Evolutionary conservation across 2,113 vertebrate genomes (phyloP).

Genomic region (Pluvialis apricaria): DNA sequence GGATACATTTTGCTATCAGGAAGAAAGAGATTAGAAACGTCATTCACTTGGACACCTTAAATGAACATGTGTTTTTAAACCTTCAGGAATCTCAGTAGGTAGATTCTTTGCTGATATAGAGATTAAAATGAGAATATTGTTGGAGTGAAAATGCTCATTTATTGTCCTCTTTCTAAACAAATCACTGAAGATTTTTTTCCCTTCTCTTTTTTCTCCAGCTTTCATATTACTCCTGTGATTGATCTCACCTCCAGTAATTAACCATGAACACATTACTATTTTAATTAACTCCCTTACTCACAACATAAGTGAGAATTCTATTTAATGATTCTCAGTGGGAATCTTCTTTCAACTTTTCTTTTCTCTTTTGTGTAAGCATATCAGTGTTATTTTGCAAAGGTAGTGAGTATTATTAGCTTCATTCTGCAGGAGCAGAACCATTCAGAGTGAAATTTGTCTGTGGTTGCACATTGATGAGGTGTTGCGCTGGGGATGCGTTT

Average conservation of each 20-base stretch:
- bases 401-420: background rate
- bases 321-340: background rate
- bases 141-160: background rate
- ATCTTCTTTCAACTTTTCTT: background rate
- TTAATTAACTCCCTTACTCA: constrained; percentile 33
- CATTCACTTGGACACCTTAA: background rate
- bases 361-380: background rate
- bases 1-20: background rate
- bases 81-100: background rate
- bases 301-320: constrained; percentile 6
- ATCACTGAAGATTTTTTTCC: background rate
- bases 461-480: background rate
- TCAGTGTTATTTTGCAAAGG: constrained; percentile 11
- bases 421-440: background rate
- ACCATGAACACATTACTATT: constrained; percentile 6
- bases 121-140: background rate
- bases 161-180: background rate
- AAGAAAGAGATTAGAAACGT: background rate
- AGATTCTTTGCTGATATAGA: background rate
- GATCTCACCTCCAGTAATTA: constrained; percentile 22
- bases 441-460: background rate
- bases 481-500: background rate
- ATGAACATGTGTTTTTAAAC: background rate
- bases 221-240: background rate
- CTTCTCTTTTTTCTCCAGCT: background rate